Base-by-base conservation (phyloP, 92 coral and sea anemone species). In the Zoanthus sansibaricus region DNA sequence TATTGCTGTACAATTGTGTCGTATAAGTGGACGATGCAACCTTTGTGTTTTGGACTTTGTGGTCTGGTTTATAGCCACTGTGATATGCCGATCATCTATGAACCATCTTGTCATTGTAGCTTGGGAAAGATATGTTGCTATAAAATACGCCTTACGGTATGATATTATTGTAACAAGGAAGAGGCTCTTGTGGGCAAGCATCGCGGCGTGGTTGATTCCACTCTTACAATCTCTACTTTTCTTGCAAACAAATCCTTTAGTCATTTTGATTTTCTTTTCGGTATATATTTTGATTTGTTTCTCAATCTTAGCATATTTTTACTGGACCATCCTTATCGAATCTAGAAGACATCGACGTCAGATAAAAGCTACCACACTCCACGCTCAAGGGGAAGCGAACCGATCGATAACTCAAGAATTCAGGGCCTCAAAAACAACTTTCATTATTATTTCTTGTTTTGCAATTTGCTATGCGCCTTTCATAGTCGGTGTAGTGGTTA, bases 61-160 rank as follows among this genome's bases (percentile, higher is more conserved):
- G 44, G 44, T 37, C 10, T 72, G 5, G 44, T 72, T 25, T 44
- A 9, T 45, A 17, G 52, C 16, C 2, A 16, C 4, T 17, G 77
- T 72, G 42, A 2, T 42, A 9, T 72, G 54, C 16, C 48, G 55
- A 13, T 72, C 77, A n/a, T 72, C 77, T 15, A 44, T 42, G 6
- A 8, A 42, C 44, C 77, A 72, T 42, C 20, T 72, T 13, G 17
- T 42, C 30, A 49, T 72, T 4, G 17, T 72, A 16, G 54, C 77
- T 12, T 72, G 77, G 77, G 77, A 72, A 45, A 72, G 77, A 72
- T 72, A 44, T 54, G 25, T 72, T 72, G 77, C 77, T 45, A 72
- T 72, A 72, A 72, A 72, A 17, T 31, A 72, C 55, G 54, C 77
- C 54, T 49, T 72, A n/a, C 54, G 16, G 15, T 72, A 72, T 54